These are phyloP conservation scores for Dryobotodes eremita DNA, from an alignment of 2,888 invertebrate genomes.

Conservation along the genomic window DNA sequence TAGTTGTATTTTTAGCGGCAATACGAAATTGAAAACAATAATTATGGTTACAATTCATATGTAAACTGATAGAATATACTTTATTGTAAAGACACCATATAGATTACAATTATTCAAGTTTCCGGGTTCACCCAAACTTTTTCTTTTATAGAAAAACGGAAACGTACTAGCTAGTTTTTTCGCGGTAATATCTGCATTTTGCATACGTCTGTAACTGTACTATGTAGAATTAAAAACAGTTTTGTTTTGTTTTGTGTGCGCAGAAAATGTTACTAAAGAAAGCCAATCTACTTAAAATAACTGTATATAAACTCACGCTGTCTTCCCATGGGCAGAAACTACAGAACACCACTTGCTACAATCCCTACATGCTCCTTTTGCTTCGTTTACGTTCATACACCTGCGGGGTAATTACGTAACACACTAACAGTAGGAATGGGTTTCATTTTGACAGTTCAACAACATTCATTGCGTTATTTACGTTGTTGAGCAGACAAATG, in stretches of 20 bases:
- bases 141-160: background rate
- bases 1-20: too few relatives aligned
- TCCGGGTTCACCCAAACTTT: background rate
- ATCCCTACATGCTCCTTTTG: background rate
- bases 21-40: too few relatives aligned
- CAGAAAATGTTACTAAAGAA: background rate
- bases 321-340: too few relatives aligned
- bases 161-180: background rate
- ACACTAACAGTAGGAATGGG: too few relatives aligned
- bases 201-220: background rate
- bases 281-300: background rate
- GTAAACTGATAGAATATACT: too few relatives aligned
- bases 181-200: background rate
- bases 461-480: too few relatives aligned
- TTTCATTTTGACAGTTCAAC: too few relatives aligned
- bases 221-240: background rate
- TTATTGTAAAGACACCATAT: background rate
- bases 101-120: background rate
- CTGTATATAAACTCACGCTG: too few relatives aligned
- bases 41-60: too few relatives aligned
- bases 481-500: too few relatives aligned
- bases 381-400: background rate
- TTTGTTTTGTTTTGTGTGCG: too few relatives aligned
- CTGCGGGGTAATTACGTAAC: too few relatives aligned
- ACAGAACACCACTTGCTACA: background rate